Evolutionary conservation across 2,888 invertebrate species (phyloP).

Genomic region (Rotaria magnacalcarata): DNA sequence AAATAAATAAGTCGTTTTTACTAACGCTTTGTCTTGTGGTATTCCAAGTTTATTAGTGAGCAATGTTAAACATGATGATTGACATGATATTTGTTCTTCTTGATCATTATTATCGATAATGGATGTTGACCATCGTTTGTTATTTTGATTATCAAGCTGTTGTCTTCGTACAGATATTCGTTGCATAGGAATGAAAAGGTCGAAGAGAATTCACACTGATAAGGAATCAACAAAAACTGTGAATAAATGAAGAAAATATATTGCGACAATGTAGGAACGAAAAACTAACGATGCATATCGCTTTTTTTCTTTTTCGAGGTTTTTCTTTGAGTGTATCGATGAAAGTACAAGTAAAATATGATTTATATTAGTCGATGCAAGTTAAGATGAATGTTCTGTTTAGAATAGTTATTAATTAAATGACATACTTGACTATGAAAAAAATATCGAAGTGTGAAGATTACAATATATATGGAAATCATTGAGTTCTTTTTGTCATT

Average conservation of each 20-base stretch:
- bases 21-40: not conserved
- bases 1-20: not conserved
- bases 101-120: not conserved
- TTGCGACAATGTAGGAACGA: not conserved
- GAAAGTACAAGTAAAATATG: not conserved
- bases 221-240: not conserved
- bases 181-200: not conserved
- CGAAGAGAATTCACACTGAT: not conserved
- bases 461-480: not conserved
- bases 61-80: not conserved
- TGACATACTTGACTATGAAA: not conserved
- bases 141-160: not conserved
- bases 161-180: not conserved
- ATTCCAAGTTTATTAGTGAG: constrained; percentile 22
- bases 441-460: not conserved
- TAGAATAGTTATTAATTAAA: not conserved
- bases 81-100: not conserved
- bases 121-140: not conserved
- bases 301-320: not conserved
- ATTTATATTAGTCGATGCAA: not conserved
- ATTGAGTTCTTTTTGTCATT: not conserved
- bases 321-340: not conserved
- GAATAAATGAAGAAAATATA: not conserved
- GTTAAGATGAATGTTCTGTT: not conserved
- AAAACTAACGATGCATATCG: not conserved